A percentile compares a stretch with the other conserved stretches of the same genome.
Evolutionary conservation across 2,113 vertebrate species (phyloP).

Genomic region (Gymnorhina tibicen): DNA sequence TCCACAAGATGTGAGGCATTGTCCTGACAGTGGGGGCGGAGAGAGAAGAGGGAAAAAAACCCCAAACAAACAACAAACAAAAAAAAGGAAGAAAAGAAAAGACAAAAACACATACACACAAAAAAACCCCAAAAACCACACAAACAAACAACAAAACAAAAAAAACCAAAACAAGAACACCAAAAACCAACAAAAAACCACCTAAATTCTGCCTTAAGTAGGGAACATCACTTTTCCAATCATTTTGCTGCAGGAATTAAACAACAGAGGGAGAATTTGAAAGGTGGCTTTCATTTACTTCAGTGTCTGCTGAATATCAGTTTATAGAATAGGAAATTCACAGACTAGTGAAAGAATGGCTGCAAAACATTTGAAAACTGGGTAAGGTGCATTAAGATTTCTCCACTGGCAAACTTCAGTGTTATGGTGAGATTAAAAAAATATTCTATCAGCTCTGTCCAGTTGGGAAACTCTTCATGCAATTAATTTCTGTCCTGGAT

Average conservation of each 20-base stretch:
- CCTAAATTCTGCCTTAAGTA: neutral
- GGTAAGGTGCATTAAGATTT: neutral
- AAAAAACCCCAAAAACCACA: too few species aligned
- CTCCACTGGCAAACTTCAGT: neutral
- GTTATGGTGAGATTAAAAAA: neutral
- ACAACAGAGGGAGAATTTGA: neutral
- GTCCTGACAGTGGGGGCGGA: neutral
- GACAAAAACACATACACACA: too few species aligned
- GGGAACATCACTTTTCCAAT: neutral
- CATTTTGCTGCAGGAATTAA: neutral
- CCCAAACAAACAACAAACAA: too few species aligned
- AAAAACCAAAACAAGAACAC: neutral
- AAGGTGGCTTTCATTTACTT: neutral
- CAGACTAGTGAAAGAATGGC: neutral
- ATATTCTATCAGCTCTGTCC: neutral
- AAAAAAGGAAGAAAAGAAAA: too few species aligned
- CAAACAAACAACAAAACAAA: too few species aligned
- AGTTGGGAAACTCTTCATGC: neutral
- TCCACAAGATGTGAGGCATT: neutral
- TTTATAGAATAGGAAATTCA: neutral
- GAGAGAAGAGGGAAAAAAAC: too few species aligned
- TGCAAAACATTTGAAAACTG: neutral
- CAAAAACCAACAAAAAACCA: neutral
- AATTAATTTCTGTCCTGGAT: neutral
- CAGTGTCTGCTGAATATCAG: neutral